Conservation (phyloP, 2,888 invertebrate genomes). For the Eristalis intricaria region DNA sequence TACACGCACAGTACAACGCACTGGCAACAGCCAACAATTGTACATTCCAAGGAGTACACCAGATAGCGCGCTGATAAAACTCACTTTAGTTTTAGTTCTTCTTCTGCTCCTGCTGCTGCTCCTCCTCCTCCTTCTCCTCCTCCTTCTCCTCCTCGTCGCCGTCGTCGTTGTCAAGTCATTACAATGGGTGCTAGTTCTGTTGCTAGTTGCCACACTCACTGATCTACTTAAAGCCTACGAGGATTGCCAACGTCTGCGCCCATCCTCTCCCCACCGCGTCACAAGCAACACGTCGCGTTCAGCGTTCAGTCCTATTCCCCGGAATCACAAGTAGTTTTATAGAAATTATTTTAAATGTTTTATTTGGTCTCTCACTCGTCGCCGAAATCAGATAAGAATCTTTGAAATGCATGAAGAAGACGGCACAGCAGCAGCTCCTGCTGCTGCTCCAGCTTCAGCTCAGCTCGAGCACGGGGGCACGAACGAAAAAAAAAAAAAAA, state of each 20-base stretch:
- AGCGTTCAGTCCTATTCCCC: constrained; percentile 5
- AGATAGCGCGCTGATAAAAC: too few relatives aligned
- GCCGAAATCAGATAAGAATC: constrained; percentile 63
- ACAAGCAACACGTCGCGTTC: neutral
- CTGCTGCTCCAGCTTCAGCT: neutral
- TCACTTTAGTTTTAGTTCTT: too few relatives aligned
- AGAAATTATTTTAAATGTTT: constrained; percentile 63
- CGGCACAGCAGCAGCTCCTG: neutral
- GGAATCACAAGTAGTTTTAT: constrained; percentile 36
- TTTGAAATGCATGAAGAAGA: constrained; percentile 36
- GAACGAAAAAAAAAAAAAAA: neutral
- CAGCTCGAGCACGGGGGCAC: neutral
- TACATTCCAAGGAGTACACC: too few relatives aligned
- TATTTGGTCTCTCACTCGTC: constrained; percentile 55
- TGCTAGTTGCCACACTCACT: constrained; percentile 38
- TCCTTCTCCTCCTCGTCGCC: too few relatives aligned
- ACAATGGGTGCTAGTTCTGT: neutral
- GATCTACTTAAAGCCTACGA: constrained; percentile 46
- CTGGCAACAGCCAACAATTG: too few relatives aligned
- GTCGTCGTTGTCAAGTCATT: too few relatives aligned
- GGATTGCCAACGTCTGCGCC: neutral
- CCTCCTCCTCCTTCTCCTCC: too few relatives aligned
- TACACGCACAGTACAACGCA: too few relatives aligned
- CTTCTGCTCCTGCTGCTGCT: too few relatives aligned
- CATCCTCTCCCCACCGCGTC: neutral